These are phyloP conservation scores for Drepana falcataria DNA, from an alignment of 2,888 invertebrate genomes.

Conservation along the genomic window DNA sequence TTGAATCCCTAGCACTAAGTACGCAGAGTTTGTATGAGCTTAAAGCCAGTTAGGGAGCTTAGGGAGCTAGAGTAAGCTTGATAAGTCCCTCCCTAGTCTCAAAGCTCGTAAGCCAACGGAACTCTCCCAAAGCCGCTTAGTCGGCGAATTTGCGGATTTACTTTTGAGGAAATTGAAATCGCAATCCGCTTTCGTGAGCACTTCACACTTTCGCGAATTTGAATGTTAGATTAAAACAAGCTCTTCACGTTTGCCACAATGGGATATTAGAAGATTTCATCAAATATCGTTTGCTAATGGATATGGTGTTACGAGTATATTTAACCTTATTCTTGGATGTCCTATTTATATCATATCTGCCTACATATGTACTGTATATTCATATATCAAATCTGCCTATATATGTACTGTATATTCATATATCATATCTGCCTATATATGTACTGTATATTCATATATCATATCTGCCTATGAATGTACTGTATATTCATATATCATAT, in stretches of 20 bases:
- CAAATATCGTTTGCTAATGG: no score
- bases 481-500: no score
- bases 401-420: no score
- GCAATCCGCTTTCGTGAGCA: constrained; percentile 57
- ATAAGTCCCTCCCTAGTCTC: constrained; percentile 54
- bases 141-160: constrained; percentile 40
- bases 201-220: constrained; percentile 55
- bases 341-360: no score
- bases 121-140: constrained; percentile 61
- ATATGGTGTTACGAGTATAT: no score
- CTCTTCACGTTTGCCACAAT: constrained; percentile 18
- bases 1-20: constrained; percentile 25
- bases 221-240: constrained; percentile 46
- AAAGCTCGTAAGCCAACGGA: constrained; percentile 40
- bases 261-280: no score
- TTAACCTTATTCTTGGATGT: no score
- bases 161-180: constrained; percentile 45
- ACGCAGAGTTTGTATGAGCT: constrained; percentile 40
- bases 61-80: constrained; percentile 46
- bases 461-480: no score
- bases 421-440: no score
- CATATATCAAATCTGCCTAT: no score
- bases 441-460: no score
- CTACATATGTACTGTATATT: no score
- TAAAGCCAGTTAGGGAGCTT: constrained; percentile 20